Base-by-base conservation (phyloP, 2,797 vertebrate genomes). In the Glossophaga mutica region DNA sequence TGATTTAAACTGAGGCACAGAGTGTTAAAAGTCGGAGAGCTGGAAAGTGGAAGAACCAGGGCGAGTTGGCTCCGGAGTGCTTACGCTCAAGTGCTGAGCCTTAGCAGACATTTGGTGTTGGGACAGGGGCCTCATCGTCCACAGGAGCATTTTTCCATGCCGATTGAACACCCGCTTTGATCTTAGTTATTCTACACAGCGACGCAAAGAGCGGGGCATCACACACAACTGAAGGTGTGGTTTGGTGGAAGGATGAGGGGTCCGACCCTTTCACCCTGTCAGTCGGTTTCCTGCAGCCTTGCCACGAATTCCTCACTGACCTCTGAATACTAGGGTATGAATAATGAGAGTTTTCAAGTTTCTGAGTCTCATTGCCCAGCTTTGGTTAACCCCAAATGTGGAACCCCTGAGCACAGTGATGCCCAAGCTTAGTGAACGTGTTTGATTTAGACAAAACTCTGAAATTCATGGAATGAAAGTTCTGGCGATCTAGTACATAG, bases 1-100 rank as follows among this genome's bases (percentile, higher is more conserved):
- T 67, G 18, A 89, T 34, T 89, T 52, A 44, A 78, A 76, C 32
- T n/a, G 48, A 82, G 32, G 26, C 65, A n/a, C 1, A 18, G 42
- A 37, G n/a, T 74, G 57, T 70, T 29, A 73, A 78, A 87, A 92
- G 26, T 50, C 77, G 50, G 50, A 79, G n/a, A 82, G 10, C 46
- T 83, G 62, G 22, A 29, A 71, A 65, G 44, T 5, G 2, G 18
- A 71, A 81, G 21, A 87, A 34, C 11, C 18, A 19, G 52, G 48
- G 34, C 2, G 50, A 39, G 12, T 48, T 74, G 10, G 21, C 71
- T 84, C 77, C 37, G 16, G 24, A 10, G 37, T 9, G 5, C 19
- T 55, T 84, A 46, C 9, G 46, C 26, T 73, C 19, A 77, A 46
- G 39, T 32, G 10, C 46, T 26, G 48, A 91, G 42, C 44, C 19